A percentile compares a stretch with the other conserved stretches of the same genome.
Conservation (phyloP, 2,888 invertebrate genomes). For the Cylloceria caligata region DNA sequence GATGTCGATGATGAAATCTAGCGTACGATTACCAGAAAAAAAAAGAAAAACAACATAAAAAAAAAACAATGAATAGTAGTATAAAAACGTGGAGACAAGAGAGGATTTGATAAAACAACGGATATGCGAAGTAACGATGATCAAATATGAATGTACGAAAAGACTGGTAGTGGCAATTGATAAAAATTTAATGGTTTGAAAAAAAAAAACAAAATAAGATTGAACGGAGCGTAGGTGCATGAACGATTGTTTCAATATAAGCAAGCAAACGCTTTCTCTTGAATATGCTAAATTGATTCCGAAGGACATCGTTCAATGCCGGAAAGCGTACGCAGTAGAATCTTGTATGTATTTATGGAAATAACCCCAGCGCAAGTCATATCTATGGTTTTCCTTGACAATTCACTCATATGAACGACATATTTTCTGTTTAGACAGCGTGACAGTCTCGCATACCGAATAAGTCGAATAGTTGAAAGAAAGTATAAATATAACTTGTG, state of each 20-base stretch:
- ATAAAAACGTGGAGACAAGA: neutral
- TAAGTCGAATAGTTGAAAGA: neutral
- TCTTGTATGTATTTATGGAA: conserved; percentile 21
- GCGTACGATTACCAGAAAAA: conserved; percentile 1
- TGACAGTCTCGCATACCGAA: neutral
- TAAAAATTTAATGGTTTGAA: conserved; percentile 53
- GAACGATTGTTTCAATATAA: conserved; percentile 19
- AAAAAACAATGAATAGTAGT: neutral
- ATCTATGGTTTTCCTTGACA: neutral
- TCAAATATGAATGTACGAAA: conserved; percentile 58
- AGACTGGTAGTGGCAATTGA: conserved; percentile 66
- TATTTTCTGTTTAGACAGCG: no score
- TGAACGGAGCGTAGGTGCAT: conserved; percentile 32
- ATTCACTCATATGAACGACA: neutral
- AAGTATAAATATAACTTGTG: neutral
- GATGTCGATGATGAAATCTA: neutral
- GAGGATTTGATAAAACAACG: conserved; percentile 10
- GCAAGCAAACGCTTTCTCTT: conserved; percentile 8
- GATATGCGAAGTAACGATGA: conserved; percentile 12
- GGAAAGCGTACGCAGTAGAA: neutral
- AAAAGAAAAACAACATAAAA: neutral
- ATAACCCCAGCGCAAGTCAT: conserved; percentile 22
- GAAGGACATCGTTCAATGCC: conserved; percentile 5
- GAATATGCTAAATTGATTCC: conserved; percentile 18
- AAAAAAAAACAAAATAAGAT: conserved; percentile 32